phyloP scores from a whole-genome alignment of 1,140 invertebrate genomes.

The Brachionus manjavacas region DNA sequence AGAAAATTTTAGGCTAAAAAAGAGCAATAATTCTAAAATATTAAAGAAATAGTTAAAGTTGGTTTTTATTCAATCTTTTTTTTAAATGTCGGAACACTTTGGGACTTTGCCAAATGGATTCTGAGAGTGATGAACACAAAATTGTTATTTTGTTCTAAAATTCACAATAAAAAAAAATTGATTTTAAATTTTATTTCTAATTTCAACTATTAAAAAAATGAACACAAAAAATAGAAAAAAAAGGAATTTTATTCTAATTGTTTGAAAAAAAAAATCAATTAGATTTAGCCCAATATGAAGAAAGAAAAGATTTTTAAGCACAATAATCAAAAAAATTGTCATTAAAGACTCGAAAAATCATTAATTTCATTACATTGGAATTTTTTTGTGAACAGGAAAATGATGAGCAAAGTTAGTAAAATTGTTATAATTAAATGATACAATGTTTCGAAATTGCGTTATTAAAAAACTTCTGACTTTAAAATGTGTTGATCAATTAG shows the following conservation, averaged over 20 bases:
- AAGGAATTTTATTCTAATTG: conserved; percentile 18
- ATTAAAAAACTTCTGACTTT: not conserved
- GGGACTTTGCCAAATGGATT: too few species aligned
- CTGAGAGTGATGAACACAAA: too few species aligned
- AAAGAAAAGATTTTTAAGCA: conserved; percentile 27
- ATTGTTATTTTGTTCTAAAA: too few species aligned
- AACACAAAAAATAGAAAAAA: not conserved
- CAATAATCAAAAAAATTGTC: not conserved
- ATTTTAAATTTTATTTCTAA: not conserved
- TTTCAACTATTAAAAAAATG: not conserved
- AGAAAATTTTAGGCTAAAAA: too few species aligned
- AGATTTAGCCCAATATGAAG: conserved; percentile 1
- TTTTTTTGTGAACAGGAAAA: not conserved
- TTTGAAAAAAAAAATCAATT: not conserved
- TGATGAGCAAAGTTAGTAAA: not conserved
- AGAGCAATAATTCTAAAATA: too few species aligned
- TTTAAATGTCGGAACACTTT: too few species aligned
- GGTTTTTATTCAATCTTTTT: too few species aligned
- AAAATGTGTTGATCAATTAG: not conserved
- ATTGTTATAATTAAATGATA: not conserved
- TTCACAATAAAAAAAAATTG: too few species aligned
- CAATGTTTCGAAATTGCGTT: not conserved
- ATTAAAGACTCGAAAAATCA: conserved; percentile 1
- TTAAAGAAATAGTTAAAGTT: too few species aligned
- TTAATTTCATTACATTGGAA: conserved; percentile 13